Base-by-base conservation (phyloP, 2,113 vertebrate genomes). In the Cynocephalus volans region DNA sequence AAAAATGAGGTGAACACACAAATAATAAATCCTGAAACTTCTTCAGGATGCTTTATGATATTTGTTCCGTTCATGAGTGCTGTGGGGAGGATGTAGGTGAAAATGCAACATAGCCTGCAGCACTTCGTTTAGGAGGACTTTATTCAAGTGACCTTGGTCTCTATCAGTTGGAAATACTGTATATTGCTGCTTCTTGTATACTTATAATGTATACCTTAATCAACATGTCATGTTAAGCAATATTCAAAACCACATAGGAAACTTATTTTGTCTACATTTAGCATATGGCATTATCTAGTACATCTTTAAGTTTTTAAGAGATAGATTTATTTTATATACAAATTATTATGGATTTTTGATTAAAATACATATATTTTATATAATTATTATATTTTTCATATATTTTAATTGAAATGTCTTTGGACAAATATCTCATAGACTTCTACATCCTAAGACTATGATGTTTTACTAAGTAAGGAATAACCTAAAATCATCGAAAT, bases 181-280 rank as follows among this genome's bases (percentile, higher is more conserved):
- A 26, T 23, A 82, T 31, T 5, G 14, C 0, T 52, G 2, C 5
- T 50, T 82, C 45, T 62, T 83, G 8, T 6, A 24, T 31, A 69
- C 8, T 12, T 83, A 67, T 8, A 1, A 18, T 64, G 3, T 79
- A 26, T 94, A 84, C 70, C 88, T 60, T 86, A 0, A 90, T 85
- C 87, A 90, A 33, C 2, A 90, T 76, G 28, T 5, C 3, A 36
- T 33, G 73, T 76, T 56, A 92, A 67, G 3, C 5, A 48, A 3
- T 26, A 18, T 73, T 1, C 0, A 56, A 13, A 1, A 64, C 58
- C 0, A 18, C 13, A 41, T n/a, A 0, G 0, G 45, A 13, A 24
- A n/a, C 33, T 73, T 12, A 65, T 3, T 6, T 3, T 76, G 10
- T 36, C 69, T 89, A 54, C 3, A 72, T 1, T 41, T 41, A 41